These are phyloP conservation scores for Ovis canadensis DNA, from an alignment of 2,113 vertebrate species.

Conservation along the genomic window DNA sequence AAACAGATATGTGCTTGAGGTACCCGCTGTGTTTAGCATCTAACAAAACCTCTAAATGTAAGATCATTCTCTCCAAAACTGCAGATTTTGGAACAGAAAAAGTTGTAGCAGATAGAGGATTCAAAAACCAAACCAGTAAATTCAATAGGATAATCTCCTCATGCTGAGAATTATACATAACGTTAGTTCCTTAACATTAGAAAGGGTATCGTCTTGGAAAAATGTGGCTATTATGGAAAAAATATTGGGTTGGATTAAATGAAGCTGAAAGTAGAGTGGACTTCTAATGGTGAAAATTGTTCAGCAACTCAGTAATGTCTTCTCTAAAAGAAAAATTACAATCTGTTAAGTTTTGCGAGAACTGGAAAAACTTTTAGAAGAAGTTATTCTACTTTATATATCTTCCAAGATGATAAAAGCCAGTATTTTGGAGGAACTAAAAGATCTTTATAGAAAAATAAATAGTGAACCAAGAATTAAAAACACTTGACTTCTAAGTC, in stretches of 20 bases:
- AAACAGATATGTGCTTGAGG: background rate
- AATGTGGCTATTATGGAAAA: background rate
- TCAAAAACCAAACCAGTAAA: background rate
- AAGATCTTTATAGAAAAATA: constrained; percentile 24
- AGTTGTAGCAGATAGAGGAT: background rate
- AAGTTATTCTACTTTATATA: background rate
- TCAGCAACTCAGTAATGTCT: background rate
- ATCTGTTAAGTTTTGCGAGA: background rate
- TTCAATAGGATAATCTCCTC: background rate
- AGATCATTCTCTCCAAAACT: background rate
- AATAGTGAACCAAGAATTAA: constrained; percentile 32
- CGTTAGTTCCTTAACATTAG: background rate
- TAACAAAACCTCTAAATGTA: background rate
- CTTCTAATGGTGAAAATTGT: background rate
- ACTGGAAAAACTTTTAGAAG: background rate
- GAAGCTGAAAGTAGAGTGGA: background rate
- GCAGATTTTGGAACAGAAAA: background rate
- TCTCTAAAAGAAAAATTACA: constrained; percentile 37
- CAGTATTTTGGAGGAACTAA: constrained; percentile 17
- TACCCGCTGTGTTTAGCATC: background rate
- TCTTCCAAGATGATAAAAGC: constrained; percentile 32
- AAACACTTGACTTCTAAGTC: constrained; percentile 30
- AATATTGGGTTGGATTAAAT: background rate
- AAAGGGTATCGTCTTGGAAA: constrained; percentile 3
- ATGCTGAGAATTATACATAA: constrained; percentile 5